These are phyloP conservation scores for Amphipyra tragopoginis DNA, from an alignment of 2,888 invertebrate species.

Conservation along the genomic window DNA sequence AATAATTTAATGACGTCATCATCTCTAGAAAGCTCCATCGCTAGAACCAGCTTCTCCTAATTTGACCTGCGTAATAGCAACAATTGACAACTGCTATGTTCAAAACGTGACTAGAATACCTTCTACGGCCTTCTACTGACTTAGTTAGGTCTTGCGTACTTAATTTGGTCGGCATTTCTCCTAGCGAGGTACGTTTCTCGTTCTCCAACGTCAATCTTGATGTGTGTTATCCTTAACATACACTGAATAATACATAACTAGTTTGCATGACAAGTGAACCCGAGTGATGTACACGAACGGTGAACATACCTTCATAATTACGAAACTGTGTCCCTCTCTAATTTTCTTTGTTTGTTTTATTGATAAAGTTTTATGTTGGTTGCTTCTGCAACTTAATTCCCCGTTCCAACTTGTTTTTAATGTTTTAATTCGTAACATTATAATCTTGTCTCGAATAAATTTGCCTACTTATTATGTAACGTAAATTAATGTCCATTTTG, in stretches of 20 bases:
- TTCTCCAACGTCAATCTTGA: constrained; percentile 65
- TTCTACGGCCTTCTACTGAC: constrained; percentile 27
- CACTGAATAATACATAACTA: constrained; percentile 71
- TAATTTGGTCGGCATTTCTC: constrained; percentile 42
- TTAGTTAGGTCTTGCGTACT: constrained; percentile 40
- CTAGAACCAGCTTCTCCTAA: constrained; percentile 42
- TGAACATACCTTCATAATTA: constrained; percentile 11
- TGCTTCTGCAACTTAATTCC: not conserved
- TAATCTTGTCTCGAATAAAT: not conserved
- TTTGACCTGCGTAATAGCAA: constrained; percentile 49
- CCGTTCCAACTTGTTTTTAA: not conserved
- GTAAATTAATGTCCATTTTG: constrained; percentile 1
- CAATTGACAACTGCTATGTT: constrained; percentile 54
- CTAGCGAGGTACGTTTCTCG: constrained; percentile 53
- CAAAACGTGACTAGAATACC: constrained; percentile 49
- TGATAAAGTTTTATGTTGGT: constrained; percentile 8
- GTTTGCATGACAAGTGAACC: constrained; percentile 72
- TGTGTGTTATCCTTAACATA: constrained; percentile 65
- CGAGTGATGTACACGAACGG: constrained; percentile 37
- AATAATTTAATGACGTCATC: not conserved
- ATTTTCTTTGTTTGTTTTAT: constrained; percentile 25
- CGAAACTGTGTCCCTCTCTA: constrained; percentile 16
- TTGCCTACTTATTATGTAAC: not conserved
- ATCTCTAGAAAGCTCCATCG: constrained; percentile 25
- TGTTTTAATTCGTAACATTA: constrained; percentile 5